Conservation (phyloP, 64 coral and sea anemone species). For the Montipora cactus region DNA sequence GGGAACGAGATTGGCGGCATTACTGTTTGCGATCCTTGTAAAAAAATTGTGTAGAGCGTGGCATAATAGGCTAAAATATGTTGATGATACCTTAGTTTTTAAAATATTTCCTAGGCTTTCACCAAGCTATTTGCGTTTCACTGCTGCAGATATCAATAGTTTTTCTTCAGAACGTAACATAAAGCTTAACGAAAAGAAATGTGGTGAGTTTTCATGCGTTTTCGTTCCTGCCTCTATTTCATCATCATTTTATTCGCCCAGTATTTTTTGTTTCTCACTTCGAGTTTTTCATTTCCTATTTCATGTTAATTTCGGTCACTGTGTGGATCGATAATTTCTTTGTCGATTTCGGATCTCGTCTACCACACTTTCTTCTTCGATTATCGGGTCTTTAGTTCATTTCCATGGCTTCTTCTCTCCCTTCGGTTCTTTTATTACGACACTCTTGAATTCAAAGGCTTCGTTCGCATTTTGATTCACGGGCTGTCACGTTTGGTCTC, state of each 20-base stretch:
- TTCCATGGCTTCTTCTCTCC: slow-evolving; percentile 8
- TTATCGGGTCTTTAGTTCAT: background rate
- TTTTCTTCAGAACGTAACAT: too few species aligned
- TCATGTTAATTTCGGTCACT: too few species aligned
- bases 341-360: background rate
- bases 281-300: background rate
- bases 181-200: too few species aligned
- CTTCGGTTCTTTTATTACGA: background rate
- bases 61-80: too few species aligned
- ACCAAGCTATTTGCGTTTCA: too few species aligned
- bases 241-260: background rate
- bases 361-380: background rate
- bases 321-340: too few species aligned
- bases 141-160: too few species aligned
- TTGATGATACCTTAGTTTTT: too few species aligned
- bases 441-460: slow-evolving; percentile 1
- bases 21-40: too few species aligned
- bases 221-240: background rate
- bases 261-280: background rate
- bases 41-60: too few species aligned
- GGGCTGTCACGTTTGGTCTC: slow-evolving; percentile 16
- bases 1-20: too few species aligned
- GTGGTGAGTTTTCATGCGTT: background rate
- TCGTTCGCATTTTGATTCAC: background rate
- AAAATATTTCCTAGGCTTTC: too few species aligned